Percentiles rank a stretch among this genome's conserved stretches.
These are phyloP conservation scores for Rostratula benghalensis DNA, from an alignment of 2,113 vertebrate genomes.

Conservation along the genomic window DNA sequence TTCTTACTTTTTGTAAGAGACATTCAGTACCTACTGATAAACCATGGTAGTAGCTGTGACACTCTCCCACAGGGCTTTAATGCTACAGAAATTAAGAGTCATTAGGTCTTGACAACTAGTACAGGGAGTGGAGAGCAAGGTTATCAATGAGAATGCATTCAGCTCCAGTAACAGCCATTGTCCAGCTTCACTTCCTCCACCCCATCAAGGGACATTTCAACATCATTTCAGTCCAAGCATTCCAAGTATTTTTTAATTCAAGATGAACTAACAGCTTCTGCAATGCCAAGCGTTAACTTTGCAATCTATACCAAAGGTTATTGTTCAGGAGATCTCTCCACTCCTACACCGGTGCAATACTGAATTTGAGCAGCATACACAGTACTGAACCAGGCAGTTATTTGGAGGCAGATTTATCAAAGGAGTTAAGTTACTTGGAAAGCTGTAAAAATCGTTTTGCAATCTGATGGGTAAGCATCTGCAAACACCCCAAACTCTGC, in stretches of 20 bases:
- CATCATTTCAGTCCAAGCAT: not conserved
- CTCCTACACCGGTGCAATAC: not conserved
- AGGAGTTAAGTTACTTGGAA: slow-evolving; percentile 20
- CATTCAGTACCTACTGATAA: not conserved
- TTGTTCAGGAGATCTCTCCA: not conserved
- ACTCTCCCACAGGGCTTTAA: not conserved
- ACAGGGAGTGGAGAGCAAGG: not conserved
- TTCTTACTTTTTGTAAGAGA: not conserved
- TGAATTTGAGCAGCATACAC: not conserved
- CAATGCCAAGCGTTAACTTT: not conserved
- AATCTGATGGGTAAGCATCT: not conserved
- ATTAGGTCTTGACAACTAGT: not conserved
- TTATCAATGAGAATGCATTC: not conserved
- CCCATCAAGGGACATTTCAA: not conserved
- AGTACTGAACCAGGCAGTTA: not conserved
- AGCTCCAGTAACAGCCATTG: not conserved
- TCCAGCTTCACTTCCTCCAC: not conserved
- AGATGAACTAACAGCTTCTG: not conserved
- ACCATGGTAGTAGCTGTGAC: not conserved
- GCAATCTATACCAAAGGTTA: slow-evolving; percentile 16
- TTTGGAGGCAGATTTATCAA: slow-evolving; percentile 18
- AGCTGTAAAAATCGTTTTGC: not conserved
- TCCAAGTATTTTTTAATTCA: not conserved
- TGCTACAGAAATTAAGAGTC: not conserved
- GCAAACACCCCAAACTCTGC: not conserved